phyloP scores from a whole-genome alignment of 2,888 invertebrate genomes.

The Lochmaea capreae region DNA sequence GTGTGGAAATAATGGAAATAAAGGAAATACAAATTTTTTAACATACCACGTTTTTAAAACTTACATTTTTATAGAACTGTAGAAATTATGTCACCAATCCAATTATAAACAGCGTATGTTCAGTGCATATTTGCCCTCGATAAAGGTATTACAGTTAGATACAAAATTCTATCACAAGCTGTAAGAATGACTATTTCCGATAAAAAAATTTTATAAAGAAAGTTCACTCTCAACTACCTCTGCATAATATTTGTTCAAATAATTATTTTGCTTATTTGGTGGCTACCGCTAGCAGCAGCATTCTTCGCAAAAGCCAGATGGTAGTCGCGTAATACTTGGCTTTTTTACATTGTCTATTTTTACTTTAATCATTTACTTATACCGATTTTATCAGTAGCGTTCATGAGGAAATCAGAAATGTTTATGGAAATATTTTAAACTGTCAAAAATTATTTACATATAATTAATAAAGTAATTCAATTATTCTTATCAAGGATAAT shows the following conservation, averaged over 20 bases:
- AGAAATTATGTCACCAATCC: too few species aligned
- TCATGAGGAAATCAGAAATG: background rate
- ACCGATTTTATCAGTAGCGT: background rate
- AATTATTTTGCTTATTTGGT: constrained; percentile 10
- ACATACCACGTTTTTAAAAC: too few species aligned
- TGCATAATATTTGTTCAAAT: constrained; percentile 3
- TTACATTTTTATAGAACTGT: too few species aligned
- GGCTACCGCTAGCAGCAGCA: background rate
- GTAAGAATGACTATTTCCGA: background rate
- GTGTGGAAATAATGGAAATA: too few species aligned
- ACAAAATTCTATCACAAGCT: background rate
- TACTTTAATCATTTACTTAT: background rate
- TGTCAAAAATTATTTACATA: too few species aligned
- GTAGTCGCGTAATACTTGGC: background rate
- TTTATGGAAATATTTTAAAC: too few species aligned
- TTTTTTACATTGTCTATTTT: background rate
- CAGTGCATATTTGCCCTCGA: too few species aligned
- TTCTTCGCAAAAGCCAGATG: constrained; percentile 10
- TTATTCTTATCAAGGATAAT: too few species aligned
- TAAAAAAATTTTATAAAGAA: constrained; percentile 3
- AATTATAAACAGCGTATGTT: too few species aligned
- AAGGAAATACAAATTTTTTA: too few species aligned
- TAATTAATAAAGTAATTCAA: too few species aligned
- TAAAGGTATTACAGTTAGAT: too few species aligned
- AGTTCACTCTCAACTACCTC: background rate